phyloP scores from a whole-genome alignment of 2,888 invertebrate genomes.

The Limnephilus rhombicus region DNA sequence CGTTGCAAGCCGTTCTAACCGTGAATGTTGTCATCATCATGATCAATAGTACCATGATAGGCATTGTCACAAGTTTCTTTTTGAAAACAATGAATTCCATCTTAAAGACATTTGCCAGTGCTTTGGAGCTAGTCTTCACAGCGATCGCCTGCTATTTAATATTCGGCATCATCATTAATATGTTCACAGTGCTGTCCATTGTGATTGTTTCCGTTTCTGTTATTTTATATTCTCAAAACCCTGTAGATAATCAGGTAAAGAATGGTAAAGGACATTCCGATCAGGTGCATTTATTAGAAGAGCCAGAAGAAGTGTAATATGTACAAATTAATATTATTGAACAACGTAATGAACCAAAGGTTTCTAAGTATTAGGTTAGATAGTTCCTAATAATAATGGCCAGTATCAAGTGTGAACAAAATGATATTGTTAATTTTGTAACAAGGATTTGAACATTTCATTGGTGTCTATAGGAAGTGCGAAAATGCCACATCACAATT shows the following conservation, averaged over 20 bases:
- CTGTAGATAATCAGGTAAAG: conserved; percentile 81
- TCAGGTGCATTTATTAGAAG: conserved; percentile 58
- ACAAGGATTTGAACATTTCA: not conserved
- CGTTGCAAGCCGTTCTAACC: conserved; percentile 79
- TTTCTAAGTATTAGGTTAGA: not conserved
- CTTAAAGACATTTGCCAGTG: conserved; percentile 96
- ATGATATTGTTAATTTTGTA: not conserved
- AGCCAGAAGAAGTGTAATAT: conserved; percentile 53
- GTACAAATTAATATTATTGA: not conserved
- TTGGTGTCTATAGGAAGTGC: not conserved
- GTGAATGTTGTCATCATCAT: conserved; percentile 88
- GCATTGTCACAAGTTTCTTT: conserved; percentile 96
- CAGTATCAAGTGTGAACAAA: not conserved
- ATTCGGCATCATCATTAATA: conserved; percentile 90
- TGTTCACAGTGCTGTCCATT: conserved; percentile 90
- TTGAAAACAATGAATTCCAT: conserved; percentile 95
- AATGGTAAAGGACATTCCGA: conserved; percentile 42
- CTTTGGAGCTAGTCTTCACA: conserved; percentile 93
- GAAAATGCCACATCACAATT: not conserved
- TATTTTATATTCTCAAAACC: conserved; percentile 92
- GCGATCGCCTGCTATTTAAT: conserved; percentile 91
- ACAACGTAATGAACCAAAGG: not conserved
- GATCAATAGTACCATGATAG: conserved; percentile 93
- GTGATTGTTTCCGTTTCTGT: conserved; percentile 89
- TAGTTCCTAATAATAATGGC: not conserved